Percentiles rank a stretch among this genome's conserved stretches.
Conservation (phyloP, 2,113 vertebrate genomes). For the Tragelaphus scriptus region DNA sequence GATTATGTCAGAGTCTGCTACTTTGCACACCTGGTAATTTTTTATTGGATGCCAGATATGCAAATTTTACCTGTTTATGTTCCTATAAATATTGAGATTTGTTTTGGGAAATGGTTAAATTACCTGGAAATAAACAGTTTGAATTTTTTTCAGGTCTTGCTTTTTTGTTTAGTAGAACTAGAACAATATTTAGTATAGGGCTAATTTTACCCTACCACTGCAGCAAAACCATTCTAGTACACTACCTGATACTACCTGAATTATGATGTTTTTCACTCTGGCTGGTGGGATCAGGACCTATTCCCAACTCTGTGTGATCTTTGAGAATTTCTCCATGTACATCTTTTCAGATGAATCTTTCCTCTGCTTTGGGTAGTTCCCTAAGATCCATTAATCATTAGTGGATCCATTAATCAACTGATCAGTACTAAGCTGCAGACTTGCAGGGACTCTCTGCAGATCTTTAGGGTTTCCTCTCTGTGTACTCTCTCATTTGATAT, state of each 20-base stretch:
- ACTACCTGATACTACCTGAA: not conserved
- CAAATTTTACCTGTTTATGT: not conserved
- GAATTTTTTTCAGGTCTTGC: not conserved
- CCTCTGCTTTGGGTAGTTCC: not conserved
- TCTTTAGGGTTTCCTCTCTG: not conserved
- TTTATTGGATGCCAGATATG: not conserved
- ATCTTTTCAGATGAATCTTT: not conserved
- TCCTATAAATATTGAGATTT: slow-evolving; percentile 1
- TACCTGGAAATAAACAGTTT: not conserved
- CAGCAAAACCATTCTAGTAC: not conserved
- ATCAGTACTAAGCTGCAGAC: not conserved
- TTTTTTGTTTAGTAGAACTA: not conserved
- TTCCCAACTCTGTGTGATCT: not conserved
- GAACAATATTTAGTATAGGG: not conserved
- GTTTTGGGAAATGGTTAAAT: not conserved
- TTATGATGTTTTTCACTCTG: not conserved
- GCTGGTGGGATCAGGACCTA: not conserved
- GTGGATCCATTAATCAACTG: not conserved
- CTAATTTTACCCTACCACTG: not conserved
- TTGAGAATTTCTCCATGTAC: not conserved
- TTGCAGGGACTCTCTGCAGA: not conserved
- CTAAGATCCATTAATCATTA: not conserved
- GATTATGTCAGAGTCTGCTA: not conserved
- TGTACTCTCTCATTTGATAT: not conserved
- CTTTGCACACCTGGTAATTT: not conserved